Conservation (phyloP, 2,888 invertebrate species). For the Xanthorhoe designata region DNA sequence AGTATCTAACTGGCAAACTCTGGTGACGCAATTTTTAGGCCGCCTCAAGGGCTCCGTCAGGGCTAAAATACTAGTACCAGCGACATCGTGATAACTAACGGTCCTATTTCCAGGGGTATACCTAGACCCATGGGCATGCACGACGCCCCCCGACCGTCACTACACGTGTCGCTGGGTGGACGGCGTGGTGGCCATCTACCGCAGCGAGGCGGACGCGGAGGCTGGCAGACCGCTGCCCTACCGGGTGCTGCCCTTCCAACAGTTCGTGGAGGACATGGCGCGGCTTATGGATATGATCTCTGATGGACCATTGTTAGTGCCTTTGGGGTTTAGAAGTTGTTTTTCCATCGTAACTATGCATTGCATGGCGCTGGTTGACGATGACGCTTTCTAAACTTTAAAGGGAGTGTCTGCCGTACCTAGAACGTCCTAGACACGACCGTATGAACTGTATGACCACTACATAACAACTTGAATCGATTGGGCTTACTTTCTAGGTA, state of each 20-base stretch:
- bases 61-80: no score
- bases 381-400: no score
- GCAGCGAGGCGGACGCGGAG: constrained; percentile 81
- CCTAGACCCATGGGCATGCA: constrained; percentile 93
- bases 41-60: no score
- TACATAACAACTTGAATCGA: no score
- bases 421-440: no score
- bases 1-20: no score
- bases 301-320: constrained; percentile 96
- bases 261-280: constrained; percentile 93
- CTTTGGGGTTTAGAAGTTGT: background rate
- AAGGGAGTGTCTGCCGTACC: no score
- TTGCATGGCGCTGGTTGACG: no score
- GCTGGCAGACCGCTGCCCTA: constrained; percentile 87
- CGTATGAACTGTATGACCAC: no score
- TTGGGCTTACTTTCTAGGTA: no score
- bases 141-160: constrained; percentile 87
- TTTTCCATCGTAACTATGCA: background rate
- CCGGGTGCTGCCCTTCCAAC: constrained; percentile 89
- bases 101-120: constrained; percentile 67
- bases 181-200: constrained; percentile 92
- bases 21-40: no score
- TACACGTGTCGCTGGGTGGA: constrained; percentile 89
- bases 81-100: no score
- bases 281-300: constrained; percentile 95